Evolutionary conservation across 1,140 invertebrate genomes (phyloP), one percentile per base, ranked within the genome.

Genomic region (Diabrotica undecimpunctata): DNA sequence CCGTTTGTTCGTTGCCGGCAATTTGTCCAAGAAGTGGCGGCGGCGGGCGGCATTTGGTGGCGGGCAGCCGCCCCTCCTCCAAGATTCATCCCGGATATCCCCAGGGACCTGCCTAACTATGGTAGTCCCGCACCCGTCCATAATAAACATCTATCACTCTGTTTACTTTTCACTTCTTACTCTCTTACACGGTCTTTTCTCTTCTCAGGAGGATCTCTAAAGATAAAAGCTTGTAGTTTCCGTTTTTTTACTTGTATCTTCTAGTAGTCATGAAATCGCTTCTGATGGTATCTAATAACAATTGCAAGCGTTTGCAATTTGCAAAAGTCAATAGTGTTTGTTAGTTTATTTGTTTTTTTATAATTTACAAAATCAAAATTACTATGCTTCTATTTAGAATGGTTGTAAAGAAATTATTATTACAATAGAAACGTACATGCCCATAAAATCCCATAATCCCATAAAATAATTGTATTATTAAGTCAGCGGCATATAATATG

Each of bases 111-210:
- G 64, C 71, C 70, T 73, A 73, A 74, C 71, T 73, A 74, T 72
- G 71, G 73, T 67, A 71, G 70, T 55, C 54, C 36, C 54, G 25
- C 38, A 56, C 64, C 57, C 66, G n/a, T 41, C 60, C 55, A 13
- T 54, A 73, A 74, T 73, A 73, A 74, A 74, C 73, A 74, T 74
- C 70, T 72, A 74, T 74, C 73, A 74, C 70, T 59, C 66, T 74
- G 73, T 74, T 74, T 74, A 74, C 73, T 74, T 73, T 74, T 66
- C 69, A 65, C 69, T 66, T 68, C 64, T 68, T 66, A 58, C 53
- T 54, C n/a, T 46, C 41, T 46, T 46, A 46, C 41, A 46, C 41
- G 41, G 8, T 46, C 41, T 46, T 46, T 46, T 46, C 8, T 46
- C 41, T 46, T 46, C 41, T 46, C 41, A 46, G n/a, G 41, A 46